These are phyloP conservation scores for Hoplodrina blanda DNA, from an alignment of 2,888 invertebrate species.

Conservation along the genomic window DNA sequence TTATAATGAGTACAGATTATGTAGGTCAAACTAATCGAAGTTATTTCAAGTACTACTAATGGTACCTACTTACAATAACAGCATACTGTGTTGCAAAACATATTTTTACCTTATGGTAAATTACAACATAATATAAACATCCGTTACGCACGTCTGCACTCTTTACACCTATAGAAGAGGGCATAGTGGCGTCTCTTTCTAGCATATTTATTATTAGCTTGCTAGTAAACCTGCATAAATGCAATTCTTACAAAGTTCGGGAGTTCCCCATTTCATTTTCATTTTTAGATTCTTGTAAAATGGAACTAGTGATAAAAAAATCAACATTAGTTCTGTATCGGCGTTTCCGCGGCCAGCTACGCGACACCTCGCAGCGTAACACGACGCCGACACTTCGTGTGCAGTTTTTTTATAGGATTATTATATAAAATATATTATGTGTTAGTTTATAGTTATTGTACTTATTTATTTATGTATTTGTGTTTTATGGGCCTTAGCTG, in stretches of 20 bases:
- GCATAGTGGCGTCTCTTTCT: constrained; percentile 10
- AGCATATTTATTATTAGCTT: constrained; percentile 9
- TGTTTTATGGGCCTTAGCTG: too few relatives aligned
- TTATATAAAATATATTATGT: too few relatives aligned
- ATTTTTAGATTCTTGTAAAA: too few relatives aligned
- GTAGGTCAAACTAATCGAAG: background rate
- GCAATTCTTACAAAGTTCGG: background rate
- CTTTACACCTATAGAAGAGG: constrained; percentile 5
- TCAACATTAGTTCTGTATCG: too few relatives aligned
- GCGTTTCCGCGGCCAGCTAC: too few relatives aligned
- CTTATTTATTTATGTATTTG: too few relatives aligned
- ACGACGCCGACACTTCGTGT: too few relatives aligned
- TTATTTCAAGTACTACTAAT: background rate
- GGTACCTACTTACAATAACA: background rate
- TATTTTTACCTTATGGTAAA: constrained; percentile 27
- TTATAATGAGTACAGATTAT: too few relatives aligned
- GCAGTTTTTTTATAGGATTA: too few relatives aligned
- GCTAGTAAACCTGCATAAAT: background rate
- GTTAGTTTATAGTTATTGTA: too few relatives aligned
- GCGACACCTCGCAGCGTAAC: too few relatives aligned
- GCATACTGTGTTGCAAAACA: background rate
- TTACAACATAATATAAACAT: constrained; percentile 10
- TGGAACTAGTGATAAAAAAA: too few relatives aligned
- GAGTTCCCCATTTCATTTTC: constrained; percentile 7
- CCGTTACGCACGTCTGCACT: constrained; percentile 11